Evolutionary conservation across 2,113 vertebrate genomes (phyloP).

Genomic region (Ibidorhyncha struthersii): DNA sequence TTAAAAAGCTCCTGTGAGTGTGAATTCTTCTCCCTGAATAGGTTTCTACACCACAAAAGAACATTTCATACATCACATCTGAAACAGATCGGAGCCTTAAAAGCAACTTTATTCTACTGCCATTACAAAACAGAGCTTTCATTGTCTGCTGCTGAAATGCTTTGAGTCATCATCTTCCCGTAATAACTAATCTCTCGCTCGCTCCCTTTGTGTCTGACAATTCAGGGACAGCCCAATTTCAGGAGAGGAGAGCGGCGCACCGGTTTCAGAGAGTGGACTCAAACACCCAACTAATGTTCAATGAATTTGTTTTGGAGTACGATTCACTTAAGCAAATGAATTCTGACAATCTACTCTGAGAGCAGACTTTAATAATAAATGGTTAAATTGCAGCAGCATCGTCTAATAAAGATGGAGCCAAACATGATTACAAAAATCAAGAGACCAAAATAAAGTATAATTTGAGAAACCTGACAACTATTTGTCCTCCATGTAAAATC

Average conservation of each 20-base stretch:
- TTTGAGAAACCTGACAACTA: not conserved
- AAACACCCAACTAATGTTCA: not conserved
- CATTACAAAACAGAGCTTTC: slow-evolving; percentile 23
- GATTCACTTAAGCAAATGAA: slow-evolving; percentile 10
- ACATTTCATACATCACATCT: slow-evolving; percentile 1
- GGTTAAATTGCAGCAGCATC: not conserved
- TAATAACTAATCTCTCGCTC: slow-evolving; percentile 5
- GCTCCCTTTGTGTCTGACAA: slow-evolving; percentile 12
- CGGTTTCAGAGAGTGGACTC: not conserved
- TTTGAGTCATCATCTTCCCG: slow-evolving; percentile 56
- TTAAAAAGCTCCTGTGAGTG: slow-evolving; percentile 19
- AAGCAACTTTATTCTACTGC: slow-evolving; percentile 22
- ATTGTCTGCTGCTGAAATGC: slow-evolving; percentile 36
- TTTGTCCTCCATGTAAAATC: not conserved
- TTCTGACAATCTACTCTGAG: not conserved
- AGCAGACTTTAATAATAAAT: not conserved
- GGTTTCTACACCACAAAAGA: slow-evolving; percentile 8
- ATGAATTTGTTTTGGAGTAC: not conserved
- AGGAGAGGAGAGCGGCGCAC: not conserved
- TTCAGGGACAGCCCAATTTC: slow-evolving; percentile 23
- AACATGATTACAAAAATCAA: not conserved
- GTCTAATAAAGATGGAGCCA: not conserved
- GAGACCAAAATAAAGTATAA: not conserved
- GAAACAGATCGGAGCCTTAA: not conserved
- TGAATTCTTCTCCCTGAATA: not conserved